Evolutionary conservation across 2,113 vertebrate species (phyloP).

Genomic region (Actinemys pallida): DNA sequence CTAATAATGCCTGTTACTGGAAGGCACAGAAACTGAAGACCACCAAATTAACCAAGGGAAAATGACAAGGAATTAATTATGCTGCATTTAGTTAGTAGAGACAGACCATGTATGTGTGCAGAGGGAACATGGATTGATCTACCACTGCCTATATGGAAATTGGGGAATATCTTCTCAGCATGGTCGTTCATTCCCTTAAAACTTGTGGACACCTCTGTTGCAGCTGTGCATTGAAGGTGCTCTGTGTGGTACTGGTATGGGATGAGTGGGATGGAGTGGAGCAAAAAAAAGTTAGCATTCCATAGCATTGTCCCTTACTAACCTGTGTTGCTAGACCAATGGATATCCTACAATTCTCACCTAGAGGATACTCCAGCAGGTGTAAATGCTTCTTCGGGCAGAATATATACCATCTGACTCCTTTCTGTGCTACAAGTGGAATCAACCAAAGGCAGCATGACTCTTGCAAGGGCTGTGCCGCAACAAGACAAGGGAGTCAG

Average conservation of each 20-base stretch:
- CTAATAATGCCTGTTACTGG: not conserved
- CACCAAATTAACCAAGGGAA: not conserved
- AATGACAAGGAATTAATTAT: not conserved
- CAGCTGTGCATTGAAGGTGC: not conserved
- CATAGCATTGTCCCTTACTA: too few relatives aligned
- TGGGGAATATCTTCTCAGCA: not conserved
- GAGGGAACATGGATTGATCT: not conserved
- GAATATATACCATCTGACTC: not conserved
- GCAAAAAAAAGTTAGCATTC: too few relatives aligned
- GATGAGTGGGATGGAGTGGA: not conserved
- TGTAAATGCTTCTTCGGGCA: not conserved
- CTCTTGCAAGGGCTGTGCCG: not conserved
- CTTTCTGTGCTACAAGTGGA: not conserved
- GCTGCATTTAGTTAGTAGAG: not conserved
- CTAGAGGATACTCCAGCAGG: not conserved
- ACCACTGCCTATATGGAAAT: not conserved
- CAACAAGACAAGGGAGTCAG: not conserved
- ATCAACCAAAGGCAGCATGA: not conserved
- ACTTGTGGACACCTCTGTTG: not conserved
- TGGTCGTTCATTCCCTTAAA: not conserved
- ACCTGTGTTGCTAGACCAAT: too few relatives aligned
- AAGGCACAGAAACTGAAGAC: not conserved
- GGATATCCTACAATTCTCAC: not conserved
- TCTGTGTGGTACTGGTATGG: not conserved
- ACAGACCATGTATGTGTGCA: not conserved